A percentile compares a stretch with the other conserved stretches of the same genome.
phyloP scores from a whole-genome alignment of 2,113 vertebrate genomes.

The Ptychochromis oligacanthus region DNA sequence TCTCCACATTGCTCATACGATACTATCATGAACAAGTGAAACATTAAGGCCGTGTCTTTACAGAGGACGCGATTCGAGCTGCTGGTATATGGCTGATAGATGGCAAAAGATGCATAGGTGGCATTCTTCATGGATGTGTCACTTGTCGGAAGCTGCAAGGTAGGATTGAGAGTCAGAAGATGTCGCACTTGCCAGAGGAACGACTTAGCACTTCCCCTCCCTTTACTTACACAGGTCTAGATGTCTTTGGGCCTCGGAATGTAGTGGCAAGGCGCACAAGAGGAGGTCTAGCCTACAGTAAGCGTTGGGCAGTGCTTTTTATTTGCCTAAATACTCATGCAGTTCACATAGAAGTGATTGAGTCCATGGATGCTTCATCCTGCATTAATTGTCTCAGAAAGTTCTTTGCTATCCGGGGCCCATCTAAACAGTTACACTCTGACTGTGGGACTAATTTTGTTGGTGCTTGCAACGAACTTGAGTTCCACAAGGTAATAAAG shows the following conservation, averaged over 20 bases:
- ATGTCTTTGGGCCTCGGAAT: neutral
- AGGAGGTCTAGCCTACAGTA: neutral
- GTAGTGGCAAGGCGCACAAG: neutral
- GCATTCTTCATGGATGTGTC: neutral
- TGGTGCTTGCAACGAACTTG: neutral
- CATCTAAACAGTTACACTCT: neutral
- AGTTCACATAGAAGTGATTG: neutral
- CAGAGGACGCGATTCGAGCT: neutral
- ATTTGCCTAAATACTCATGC: neutral
- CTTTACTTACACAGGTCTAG: neutral
- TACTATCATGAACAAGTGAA: neutral
- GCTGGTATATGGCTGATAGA: neutral
- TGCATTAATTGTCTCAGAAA: neutral
- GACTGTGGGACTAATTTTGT: neutral
- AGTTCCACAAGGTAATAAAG: neutral
- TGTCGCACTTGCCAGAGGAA: neutral
- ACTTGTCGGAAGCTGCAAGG: neutral
- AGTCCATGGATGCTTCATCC: neutral
- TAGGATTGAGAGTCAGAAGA: accelerated
- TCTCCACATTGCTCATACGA: neutral
- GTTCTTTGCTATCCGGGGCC: neutral
- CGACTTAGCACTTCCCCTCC: neutral
- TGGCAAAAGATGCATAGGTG: neutral
- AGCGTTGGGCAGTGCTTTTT: neutral
- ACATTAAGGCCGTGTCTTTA: neutral